Evolutionary conservation across 2,888 invertebrate species (phyloP).

Genomic region (Stramonita haemastoma): DNA sequence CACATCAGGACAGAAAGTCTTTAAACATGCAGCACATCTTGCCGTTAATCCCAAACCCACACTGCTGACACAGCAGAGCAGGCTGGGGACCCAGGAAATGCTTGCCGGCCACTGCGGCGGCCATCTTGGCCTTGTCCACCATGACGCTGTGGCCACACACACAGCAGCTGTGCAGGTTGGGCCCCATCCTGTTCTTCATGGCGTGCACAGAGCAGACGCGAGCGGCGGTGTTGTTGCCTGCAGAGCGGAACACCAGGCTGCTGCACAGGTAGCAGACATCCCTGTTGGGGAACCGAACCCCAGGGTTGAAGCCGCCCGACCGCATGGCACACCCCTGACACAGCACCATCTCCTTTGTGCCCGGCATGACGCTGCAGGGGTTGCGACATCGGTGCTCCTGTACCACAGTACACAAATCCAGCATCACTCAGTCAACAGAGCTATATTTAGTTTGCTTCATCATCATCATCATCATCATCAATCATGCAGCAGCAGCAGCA

Average conservation of each 20-base stretch:
- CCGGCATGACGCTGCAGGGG: slow-evolving; percentile 52
- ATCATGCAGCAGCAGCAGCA: too few species aligned
- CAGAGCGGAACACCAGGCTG: slow-evolving; percentile 9
- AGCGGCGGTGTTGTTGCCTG: neutral
- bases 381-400: slow-evolving; percentile 55
- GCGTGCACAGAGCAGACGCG: slow-evolving; percentile 42
- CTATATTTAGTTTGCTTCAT: too few species aligned
- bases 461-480: too few species aligned
- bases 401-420: too few species aligned
- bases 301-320: slow-evolving; percentile 50
- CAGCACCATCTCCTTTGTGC: slow-evolving; percentile 51
- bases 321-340: slow-evolving; percentile 53
- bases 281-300: slow-evolving; percentile 50
- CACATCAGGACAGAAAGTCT: neutral
- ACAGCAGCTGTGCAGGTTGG: neutral
- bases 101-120: neutral
- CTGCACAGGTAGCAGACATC: slow-evolving; percentile 59
- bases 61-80: slow-evolving; percentile 32
- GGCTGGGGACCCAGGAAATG: neutral
- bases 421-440: too few species aligned
- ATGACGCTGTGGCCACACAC: slow-evolving; percentile 6
- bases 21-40: slow-evolving; percentile 24
- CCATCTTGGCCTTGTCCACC: neutral
- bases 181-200: slow-evolving; percentile 26
- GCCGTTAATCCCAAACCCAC: slow-evolving; percentile 29